These are phyloP conservation scores for Passerina amoena DNA, from an alignment of 2,113 vertebrate genomes.

Conservation along the genomic window DNA sequence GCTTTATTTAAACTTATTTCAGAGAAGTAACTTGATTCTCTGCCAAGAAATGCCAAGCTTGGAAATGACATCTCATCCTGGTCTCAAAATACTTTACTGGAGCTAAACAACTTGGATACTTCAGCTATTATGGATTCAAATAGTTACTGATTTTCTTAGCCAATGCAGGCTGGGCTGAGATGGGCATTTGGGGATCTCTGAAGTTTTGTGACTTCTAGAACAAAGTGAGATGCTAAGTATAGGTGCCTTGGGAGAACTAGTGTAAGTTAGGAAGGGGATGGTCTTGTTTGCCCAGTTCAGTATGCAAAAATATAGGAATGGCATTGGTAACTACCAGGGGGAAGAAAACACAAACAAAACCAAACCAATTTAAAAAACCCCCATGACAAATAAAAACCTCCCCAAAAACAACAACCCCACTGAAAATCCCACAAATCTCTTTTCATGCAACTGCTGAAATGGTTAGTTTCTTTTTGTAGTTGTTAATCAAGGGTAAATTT, in stretches of 20 bases:
- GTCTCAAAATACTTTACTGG: background rate
- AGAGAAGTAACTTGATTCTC: background rate
- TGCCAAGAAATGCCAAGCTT: background rate
- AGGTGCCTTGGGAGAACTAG: background rate
- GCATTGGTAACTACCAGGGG: background rate
- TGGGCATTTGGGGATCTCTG: background rate
- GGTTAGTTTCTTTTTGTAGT: background rate
- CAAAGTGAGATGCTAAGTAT: background rate
- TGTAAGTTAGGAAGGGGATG: background rate
- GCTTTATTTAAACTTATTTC: background rate
- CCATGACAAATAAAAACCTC: background rate
- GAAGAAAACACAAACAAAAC: background rate
- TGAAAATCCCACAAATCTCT: background rate
- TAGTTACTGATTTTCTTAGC: background rate
- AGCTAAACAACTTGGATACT: background rate
- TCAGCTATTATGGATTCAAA: background rate
- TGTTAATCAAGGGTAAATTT: background rate
- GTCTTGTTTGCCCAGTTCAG: background rate
- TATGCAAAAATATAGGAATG: background rate
- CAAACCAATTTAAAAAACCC: background rate
- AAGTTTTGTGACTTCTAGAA: background rate
- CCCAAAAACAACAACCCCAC: accelerated
- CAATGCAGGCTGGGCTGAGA: background rate
- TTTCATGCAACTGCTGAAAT: background rate
- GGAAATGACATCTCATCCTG: background rate